Conservation (phyloP, 2,888 invertebrate species). For the Caenorhabditis macrosperma region DNA sequence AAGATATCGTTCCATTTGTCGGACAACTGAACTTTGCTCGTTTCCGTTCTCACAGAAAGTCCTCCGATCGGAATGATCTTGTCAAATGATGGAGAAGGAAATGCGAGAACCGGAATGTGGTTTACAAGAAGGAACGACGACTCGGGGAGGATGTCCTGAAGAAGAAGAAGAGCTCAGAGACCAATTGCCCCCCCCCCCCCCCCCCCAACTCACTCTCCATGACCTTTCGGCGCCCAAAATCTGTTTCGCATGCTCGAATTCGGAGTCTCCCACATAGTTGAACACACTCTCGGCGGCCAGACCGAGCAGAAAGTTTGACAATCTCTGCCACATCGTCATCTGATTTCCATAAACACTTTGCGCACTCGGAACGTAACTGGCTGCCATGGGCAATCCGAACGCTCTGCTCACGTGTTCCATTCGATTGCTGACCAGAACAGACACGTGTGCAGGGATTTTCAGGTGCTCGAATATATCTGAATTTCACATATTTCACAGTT, state of each 20-base stretch:
- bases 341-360: background rate
- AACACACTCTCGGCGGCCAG: background rate
- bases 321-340: slow-evolving; percentile 13
- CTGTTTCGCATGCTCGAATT: background rate
- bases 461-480: slow-evolving; percentile 12
- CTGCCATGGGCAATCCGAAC: background rate
- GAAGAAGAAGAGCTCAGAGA: no score
- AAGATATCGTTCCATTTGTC: slow-evolving; percentile 17
- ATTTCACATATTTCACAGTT: background rate
- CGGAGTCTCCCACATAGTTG: background rate
- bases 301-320: background rate
- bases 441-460: slow-evolving; percentile 12
- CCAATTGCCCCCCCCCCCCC: no score
- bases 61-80: slow-evolving; percentile 25
- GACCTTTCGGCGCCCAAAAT: background rate
- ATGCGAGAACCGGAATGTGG: background rate
- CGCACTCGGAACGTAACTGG: slow-evolving; percentile 8
- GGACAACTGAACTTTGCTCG: background rate
- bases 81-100: slow-evolving; percentile 15
- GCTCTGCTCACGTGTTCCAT: slow-evolving; percentile 8
- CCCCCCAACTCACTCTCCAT: slow-evolving; percentile 7
- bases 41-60: background rate
- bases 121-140: slow-evolving; percentile 13
- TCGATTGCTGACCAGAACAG: background rate
- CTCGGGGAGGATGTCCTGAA: slow-evolving; percentile 16